Base-by-base conservation (phyloP, 2,797 vertebrate species). In the Microctenopoma steveboyesi region DNA sequence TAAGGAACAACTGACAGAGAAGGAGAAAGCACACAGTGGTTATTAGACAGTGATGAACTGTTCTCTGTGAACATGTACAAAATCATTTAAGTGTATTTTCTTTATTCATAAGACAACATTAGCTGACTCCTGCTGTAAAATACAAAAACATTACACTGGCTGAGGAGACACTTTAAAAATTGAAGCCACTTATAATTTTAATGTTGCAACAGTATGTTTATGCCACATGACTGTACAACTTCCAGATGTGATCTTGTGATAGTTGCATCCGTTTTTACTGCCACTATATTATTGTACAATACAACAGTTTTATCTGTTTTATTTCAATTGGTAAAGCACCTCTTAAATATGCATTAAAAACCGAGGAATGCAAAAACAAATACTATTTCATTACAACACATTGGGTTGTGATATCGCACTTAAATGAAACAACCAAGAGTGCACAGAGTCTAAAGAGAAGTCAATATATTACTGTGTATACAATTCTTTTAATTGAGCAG, bases 1-100 rank as follows among this genome's bases (percentile, higher is more conserved):
- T 99, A 95, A 99, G 97, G 96, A 99, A 99, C 96, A 99, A 97
- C 98, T 99, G 79, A 72, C 3, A 37, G 45, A 82, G 39, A 77
- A 27, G 45, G 47, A 81, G 39, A 89, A 49, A 85, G 39, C 16
- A 83, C 40, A 76, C 3, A 22, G 5, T 14, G 13, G 35, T 60
- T 60, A 40, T 40, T 13, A 1, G 16, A 74, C 43, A 70, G 33
- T 18, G 14, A 22, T 15, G 16, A 4, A 0, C 2, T 15, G 18
- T 50, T 10, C 60, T 2, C 51, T 62, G 51, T 47, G 0, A 45
- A 28, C 1, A 58, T 35, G 8, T n/a, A 71, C 11, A 66, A 53
- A 40, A 42, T 18, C 0, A 40, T 7, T 40, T 33, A 1, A 33
- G 54, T 12, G 51, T 9, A 30, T n/a, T 40, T 30, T 49, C 15